Evolutionary conservation across 2,113 vertebrate species (phyloP).

Genomic region (Psilopsiagon aurifrons): DNA sequence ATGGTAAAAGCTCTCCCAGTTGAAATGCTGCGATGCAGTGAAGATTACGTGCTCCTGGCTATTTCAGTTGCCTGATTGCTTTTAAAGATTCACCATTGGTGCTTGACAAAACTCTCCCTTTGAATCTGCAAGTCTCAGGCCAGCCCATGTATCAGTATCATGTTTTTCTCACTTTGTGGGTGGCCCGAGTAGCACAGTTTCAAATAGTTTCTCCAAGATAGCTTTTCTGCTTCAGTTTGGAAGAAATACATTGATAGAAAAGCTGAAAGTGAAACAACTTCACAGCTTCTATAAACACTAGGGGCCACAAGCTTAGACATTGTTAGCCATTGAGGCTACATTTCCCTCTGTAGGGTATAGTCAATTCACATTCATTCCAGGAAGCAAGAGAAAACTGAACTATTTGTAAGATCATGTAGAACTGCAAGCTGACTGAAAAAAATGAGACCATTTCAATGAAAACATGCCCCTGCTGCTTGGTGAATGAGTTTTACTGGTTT

Average conservation of each 20-base stretch:
- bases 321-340: not conserved
- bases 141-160: not conserved
- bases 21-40: not conserved
- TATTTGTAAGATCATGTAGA: not conserved
- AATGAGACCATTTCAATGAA: not conserved
- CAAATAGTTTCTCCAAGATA: not conserved
- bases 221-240: not conserved
- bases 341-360: not conserved
- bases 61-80: conserved; percentile 18
- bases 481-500: not conserved
- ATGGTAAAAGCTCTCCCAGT: not conserved
- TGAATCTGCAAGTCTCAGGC: not conserved
- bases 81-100: not conserved
- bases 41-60: not conserved
- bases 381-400: not conserved
- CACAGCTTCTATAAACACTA: not conserved
- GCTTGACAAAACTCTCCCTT: conserved; percentile 13
- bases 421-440: not conserved
- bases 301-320: not conserved
- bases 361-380: not conserved
- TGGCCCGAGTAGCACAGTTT: not conserved
- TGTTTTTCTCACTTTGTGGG: not conserved
- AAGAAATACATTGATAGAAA: not conserved
- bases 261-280: not conserved
- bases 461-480: fast-evolving